phyloP scores from a whole-genome alignment of 2,888 invertebrate species.

The Xestobium rufovillosum region DNA sequence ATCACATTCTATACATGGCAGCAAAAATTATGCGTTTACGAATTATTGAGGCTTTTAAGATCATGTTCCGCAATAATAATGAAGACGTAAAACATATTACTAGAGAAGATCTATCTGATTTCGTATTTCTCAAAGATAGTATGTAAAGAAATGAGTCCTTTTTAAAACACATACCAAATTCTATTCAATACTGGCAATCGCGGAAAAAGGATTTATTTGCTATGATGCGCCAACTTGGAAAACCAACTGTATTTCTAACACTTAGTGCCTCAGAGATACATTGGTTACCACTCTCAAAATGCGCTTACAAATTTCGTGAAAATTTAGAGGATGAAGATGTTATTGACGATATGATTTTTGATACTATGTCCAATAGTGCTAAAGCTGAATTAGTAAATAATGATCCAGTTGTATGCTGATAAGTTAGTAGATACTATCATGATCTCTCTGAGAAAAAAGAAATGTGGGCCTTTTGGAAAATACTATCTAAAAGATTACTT shows the following conservation, averaged over 20 bases:
- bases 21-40: slow-evolving; percentile 10
- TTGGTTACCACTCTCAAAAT: slow-evolving; percentile 33
- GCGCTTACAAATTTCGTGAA: slow-evolving; percentile 30
- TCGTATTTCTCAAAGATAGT: slow-evolving; percentile 30
- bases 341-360: slow-evolving; percentile 11
- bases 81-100: slow-evolving; percentile 29
- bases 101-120: slow-evolving; percentile 28
- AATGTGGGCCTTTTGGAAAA: slow-evolving; percentile 32
- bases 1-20: slow-evolving; percentile 11
- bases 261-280: slow-evolving; percentile 40
- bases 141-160: slow-evolving; percentile 36
- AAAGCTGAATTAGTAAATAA: slow-evolving; percentile 29
- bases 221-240: slow-evolving; percentile 38
- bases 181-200: slow-evolving; percentile 34
- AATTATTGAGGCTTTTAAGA: slow-evolving; percentile 28
- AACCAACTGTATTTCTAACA: slow-evolving; percentile 37
- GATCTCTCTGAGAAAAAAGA: slow-evolving; percentile 27
- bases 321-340: slow-evolving; percentile 14
- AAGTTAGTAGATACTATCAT: slow-evolving; percentile 33
- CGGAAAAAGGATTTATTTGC: slow-evolving; percentile 38
- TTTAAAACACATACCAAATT: slow-evolving; percentile 37
- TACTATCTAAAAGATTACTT: slow-evolving; percentile 32
- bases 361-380: slow-evolving; percentile 18
- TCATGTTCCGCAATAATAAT: slow-evolving; percentile 28
- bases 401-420: slow-evolving; percentile 33